Conservation (phyloP, 2,888 invertebrate genomes). For the Leptothorax acervorum region DNA sequence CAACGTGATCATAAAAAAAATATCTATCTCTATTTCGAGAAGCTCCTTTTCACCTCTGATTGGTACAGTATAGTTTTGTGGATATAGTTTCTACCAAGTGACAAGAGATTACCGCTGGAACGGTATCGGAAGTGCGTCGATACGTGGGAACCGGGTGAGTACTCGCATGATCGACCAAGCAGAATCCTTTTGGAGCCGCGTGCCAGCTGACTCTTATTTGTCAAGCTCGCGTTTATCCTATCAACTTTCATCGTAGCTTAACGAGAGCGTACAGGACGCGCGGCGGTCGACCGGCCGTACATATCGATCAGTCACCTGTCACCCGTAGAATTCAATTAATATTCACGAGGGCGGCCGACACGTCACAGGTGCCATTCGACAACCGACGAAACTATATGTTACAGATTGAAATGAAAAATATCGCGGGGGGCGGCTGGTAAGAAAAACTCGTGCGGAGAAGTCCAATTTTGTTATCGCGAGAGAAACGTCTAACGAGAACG, state of each 20-base stretch:
- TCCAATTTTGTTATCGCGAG: constrained; percentile 72
- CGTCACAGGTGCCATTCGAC: constrained; percentile 43
- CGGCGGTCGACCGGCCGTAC: constrained; percentile 21
- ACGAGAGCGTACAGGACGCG: constrained; percentile 42
- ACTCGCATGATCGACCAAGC: neutral
- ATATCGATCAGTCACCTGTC: constrained; percentile 56
- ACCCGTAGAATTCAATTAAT: constrained; percentile 53
- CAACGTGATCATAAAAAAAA: neutral
- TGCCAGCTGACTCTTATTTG: constrained; percentile 36
- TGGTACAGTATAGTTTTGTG: neutral
- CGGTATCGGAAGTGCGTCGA: neutral
- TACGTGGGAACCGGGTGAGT: constrained; percentile 20
- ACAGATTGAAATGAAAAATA: constrained; percentile 44
- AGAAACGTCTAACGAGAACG: constrained; percentile 66
- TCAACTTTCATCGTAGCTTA: constrained; percentile 48
- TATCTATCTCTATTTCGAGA: neutral
- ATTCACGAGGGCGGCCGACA: constrained; percentile 35
- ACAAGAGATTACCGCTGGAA: neutral
- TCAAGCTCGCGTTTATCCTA: constrained; percentile 46
- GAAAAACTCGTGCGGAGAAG: constrained; percentile 41
- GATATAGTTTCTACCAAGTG: constrained; percentile 25
- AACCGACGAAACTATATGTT: constrained; percentile 33
- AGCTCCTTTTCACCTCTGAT: neutral
- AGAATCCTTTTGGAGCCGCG: constrained; percentile 21
- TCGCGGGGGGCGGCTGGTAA: neutral